Conservation (phyloP, 1,140 invertebrate species). For the Polyergus mexicanus region DNA sequence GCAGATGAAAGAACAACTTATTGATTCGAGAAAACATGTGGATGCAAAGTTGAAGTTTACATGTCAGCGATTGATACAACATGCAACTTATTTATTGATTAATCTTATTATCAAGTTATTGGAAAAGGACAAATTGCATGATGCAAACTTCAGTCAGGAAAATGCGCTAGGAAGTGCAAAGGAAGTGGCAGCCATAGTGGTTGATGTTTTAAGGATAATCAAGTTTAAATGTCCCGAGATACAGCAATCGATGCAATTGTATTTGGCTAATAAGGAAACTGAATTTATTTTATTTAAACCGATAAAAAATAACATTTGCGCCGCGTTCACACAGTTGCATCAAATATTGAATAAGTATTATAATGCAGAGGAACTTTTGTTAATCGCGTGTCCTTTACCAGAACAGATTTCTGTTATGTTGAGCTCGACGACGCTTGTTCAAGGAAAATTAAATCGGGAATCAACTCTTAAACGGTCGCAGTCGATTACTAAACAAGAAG, state of each 20-base stretch:
- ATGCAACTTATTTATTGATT: slow-evolving; percentile 92
- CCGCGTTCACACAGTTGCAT: slow-evolving; percentile 93
- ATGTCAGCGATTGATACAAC: slow-evolving; percentile 96
- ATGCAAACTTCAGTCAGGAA: slow-evolving; percentile 86
- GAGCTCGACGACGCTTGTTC: slow-evolving; percentile 90
- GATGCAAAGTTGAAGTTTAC: slow-evolving; percentile 95
- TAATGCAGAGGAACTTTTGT: slow-evolving; percentile 92
- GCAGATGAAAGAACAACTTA: slow-evolving; percentile 95
- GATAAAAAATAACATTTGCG: slow-evolving; percentile 96
- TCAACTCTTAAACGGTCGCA: slow-evolving; percentile 37
- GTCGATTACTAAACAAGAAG: slow-evolving; percentile 65
- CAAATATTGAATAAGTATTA: slow-evolving; percentile 93
- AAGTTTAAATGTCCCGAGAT: slow-evolving; percentile 93
- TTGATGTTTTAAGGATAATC: slow-evolving; percentile 90
- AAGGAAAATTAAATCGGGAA: slow-evolving; percentile 76
- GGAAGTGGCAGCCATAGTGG: slow-evolving; percentile 82
- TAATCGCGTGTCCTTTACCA: slow-evolving; percentile 95
- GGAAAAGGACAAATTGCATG: slow-evolving; percentile 89
- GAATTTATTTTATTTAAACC: slow-evolving; percentile 98
- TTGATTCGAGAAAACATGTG: slow-evolving; percentile 98
- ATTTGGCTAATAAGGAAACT: slow-evolving; percentile 98
- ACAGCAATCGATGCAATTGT: slow-evolving; percentile 96
- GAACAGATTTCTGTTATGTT: slow-evolving; percentile 97
- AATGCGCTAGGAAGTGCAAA: slow-evolving; percentile 87
- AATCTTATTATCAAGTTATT: slow-evolving; percentile 91